Conservation (phyloP, 1,140 invertebrate species). For the Saxidomus purpurata region DNA sequence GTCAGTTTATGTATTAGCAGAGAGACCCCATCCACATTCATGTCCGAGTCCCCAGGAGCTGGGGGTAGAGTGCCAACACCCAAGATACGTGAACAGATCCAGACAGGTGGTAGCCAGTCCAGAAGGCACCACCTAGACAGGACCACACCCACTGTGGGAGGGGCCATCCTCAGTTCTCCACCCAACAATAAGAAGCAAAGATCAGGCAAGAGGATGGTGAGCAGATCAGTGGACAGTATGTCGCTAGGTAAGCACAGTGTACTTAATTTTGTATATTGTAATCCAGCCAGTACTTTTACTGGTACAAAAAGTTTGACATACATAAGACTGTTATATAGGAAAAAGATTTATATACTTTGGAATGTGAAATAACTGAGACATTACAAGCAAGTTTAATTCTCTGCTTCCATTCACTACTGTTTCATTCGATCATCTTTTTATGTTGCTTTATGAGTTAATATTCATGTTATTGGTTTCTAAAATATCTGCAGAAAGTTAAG, state of each 20-base stretch:
- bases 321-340: too few species aligned
- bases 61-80: constrained; percentile 79
- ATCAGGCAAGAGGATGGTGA: constrained; percentile 58
- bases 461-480: too few species aligned
- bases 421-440: too few species aligned
- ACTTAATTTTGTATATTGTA: too few species aligned
- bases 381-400: too few species aligned
- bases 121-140: constrained; percentile 80
- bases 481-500: too few species aligned
- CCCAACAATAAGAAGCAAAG: constrained; percentile 44
- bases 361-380: too few species aligned
- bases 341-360: too few species aligned
- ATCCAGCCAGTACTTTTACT: too few species aligned
- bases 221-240: constrained; percentile 50
- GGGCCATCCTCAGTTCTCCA: constrained; percentile 78
- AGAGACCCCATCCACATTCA: constrained; percentile 51
- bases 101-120: neutral
- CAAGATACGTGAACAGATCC: constrained; percentile 61
- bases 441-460: too few species aligned
- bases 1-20: neutral
- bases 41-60: constrained; percentile 3
- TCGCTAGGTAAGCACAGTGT: constrained; percentile 57
- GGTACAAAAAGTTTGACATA: too few species aligned
- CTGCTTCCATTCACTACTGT: too few species aligned
- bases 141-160: constrained; percentile 81